These are phyloP conservation scores for Drosophila bocki DNA, from an alignment of 1,140 invertebrate genomes.

Conservation along the genomic window DNA sequence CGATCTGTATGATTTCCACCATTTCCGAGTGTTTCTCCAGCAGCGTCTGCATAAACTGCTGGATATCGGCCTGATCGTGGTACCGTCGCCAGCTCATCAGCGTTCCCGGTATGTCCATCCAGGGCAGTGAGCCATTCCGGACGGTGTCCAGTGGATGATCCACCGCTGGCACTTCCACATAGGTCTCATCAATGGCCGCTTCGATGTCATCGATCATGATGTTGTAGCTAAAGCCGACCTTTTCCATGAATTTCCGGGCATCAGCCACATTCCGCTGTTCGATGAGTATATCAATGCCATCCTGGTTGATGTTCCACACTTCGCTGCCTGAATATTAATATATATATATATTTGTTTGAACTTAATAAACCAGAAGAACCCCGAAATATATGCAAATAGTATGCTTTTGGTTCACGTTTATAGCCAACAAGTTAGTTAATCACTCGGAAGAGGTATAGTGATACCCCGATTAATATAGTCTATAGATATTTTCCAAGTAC, in stretches of 20 bases:
- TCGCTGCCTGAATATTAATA: constrained; percentile 61
- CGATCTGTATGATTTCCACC: constrained; percentile 89
- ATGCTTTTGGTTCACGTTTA: constrained; percentile 1
- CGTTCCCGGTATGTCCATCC: constrained; percentile 85
- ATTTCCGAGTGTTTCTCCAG: constrained; percentile 88
- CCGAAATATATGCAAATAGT: constrained; percentile 5
- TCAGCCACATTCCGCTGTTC: constrained; percentile 87
- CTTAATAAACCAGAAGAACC: background rate
- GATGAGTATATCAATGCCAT: constrained; percentile 86
- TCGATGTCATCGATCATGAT: constrained; percentile 91
- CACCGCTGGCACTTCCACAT: constrained; percentile 87
- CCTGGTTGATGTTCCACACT: constrained; percentile 83
- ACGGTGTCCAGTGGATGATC: constrained; percentile 65
- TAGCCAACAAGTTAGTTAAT: background rate
- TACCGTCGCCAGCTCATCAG: constrained; percentile 91
- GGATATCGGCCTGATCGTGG: constrained; percentile 89
- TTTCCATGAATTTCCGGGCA: constrained; percentile 86
- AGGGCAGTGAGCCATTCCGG: constrained; percentile 79
- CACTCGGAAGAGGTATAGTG: background rate
- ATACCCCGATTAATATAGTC: background rate
- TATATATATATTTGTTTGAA: background rate
- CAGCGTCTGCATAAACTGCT: constrained; percentile 89
- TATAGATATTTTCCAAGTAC: constrained; percentile 34
- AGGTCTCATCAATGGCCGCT: constrained; percentile 91
- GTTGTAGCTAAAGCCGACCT: constrained; percentile 88